Evolutionary conservation across 2,888 invertebrate genomes (phyloP).

Genomic region (Napeogenes sylphis): DNA sequence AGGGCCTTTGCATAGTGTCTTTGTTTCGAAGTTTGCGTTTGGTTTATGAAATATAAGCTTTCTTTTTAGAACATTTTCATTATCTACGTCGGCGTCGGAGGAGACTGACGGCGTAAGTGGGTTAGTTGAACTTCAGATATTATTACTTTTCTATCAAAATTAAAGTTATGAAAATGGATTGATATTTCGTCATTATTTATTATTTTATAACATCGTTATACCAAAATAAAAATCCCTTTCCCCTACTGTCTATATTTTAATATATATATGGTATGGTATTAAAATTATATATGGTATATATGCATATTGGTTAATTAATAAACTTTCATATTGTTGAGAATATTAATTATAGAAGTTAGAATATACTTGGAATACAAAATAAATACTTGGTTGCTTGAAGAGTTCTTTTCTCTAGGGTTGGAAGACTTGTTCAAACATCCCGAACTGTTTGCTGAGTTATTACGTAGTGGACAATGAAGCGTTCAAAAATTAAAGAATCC

Average conservation of each 20-base stretch:
- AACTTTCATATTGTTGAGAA: not conserved
- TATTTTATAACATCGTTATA: too few relatives aligned
- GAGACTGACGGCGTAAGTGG: constrained; percentile 80
- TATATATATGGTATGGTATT: not conserved
- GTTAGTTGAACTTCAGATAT: constrained; percentile 43
- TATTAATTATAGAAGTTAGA: constrained; percentile 6
- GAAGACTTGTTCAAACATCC: constrained; percentile 85
- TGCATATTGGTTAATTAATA: constrained; percentile 4
- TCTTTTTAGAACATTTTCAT: constrained; percentile 77
- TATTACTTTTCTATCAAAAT: too few relatives aligned
- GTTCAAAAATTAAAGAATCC: constrained; percentile 80
- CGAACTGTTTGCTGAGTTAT: constrained; percentile 80
- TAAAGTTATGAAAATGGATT: too few relatives aligned
- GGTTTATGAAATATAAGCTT: constrained; percentile 12
- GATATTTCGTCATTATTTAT: too few relatives aligned
- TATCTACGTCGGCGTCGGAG: constrained; percentile 45
- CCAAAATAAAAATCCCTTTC: too few relatives aligned
- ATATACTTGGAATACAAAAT: not conserved
- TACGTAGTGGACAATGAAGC: constrained; percentile 79
- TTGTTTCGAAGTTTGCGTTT: not conserved
- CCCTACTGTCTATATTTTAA: too few relatives aligned
- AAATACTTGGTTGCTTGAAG: constrained; percentile 49
- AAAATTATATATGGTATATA: too few relatives aligned
- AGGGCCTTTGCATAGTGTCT: not conserved
- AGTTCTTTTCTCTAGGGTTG: constrained; percentile 77